These are phyloP conservation scores for Athrips mouffetella DNA, from an alignment of 2,888 invertebrate species.

Conservation along the genomic window DNA sequence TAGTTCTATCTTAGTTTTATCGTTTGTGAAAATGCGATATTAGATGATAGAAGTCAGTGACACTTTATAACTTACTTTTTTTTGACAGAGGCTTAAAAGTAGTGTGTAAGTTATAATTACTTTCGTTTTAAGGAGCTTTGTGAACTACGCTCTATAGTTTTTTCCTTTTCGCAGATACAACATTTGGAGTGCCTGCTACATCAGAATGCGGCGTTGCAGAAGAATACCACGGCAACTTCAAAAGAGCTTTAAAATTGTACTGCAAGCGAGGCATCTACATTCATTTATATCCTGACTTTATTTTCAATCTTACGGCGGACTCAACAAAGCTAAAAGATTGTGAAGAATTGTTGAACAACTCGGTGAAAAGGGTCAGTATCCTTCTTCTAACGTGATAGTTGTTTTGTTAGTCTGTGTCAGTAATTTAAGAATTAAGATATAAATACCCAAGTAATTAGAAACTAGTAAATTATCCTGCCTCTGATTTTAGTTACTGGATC, in stretches of 20 bases:
- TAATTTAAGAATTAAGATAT: too few relatives aligned
- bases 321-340: background rate
- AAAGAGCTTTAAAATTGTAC: background rate
- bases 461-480: too few relatives aligned
- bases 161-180: background rate
- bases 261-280: background rate
- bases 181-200: background rate
- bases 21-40: too few relatives aligned
- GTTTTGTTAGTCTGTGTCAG: too few relatives aligned
- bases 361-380: constrained; percentile 11
- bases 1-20: too few relatives aligned
- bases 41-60: too few relatives aligned
- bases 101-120: too few relatives aligned
- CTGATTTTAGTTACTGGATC: background rate
- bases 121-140: constrained; percentile 17
- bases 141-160: background rate
- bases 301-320: background rate
- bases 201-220: background rate
- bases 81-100: too few relatives aligned
- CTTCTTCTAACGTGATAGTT: background rate
- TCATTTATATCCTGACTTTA: background rate
- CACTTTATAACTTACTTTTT: too few relatives aligned
- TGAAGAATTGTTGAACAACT: background rate
- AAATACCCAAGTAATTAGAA: too few relatives aligned
- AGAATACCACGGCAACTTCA: background rate